Conservation (phyloP, 2,113 vertebrate species). For the Hypomesus transpacificus region DNA sequence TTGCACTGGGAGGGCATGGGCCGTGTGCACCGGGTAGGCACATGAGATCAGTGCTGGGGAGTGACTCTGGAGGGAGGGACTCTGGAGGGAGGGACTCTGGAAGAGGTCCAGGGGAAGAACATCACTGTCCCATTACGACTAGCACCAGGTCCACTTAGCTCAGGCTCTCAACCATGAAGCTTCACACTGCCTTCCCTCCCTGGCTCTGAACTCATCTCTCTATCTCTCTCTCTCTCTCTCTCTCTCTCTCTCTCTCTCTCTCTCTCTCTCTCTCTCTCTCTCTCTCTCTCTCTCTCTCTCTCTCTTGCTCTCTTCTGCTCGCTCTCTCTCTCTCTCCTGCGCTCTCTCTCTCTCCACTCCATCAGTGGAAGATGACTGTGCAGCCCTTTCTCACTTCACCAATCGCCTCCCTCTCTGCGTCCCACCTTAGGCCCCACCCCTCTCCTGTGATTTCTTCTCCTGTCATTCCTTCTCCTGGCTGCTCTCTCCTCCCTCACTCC, state of each 20-base stretch:
- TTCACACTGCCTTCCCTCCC: neutral
- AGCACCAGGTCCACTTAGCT: no score
- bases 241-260: constrained; percentile 27
- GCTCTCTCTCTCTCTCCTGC: constrained; percentile 54
- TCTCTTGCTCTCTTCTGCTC: constrained; percentile 54
- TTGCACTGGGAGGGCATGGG: no score
- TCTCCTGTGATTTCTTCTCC: neutral
- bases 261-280: constrained; percentile 2
- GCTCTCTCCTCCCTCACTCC: neutral
- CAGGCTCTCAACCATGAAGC: no score
- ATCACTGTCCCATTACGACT: no score
- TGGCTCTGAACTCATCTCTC: neutral
- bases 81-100: neutral
- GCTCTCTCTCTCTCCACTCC: constrained; percentile 11
- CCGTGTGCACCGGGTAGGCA: neutral
- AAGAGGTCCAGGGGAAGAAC: no score
- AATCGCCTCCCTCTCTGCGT: no score
- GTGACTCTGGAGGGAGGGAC: neutral
- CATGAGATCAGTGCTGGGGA: neutral
- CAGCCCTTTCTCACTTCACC: neutral
- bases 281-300: constrained; percentile 10
- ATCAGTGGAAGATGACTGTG: constrained; percentile 1
- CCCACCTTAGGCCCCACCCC: neutral
- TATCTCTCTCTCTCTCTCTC: neutral
- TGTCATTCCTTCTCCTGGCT: neutral